Conservation (phyloP, 37 sponge, comb jelly and placozoan genomes). For the Halichondria panicea region DNA sequence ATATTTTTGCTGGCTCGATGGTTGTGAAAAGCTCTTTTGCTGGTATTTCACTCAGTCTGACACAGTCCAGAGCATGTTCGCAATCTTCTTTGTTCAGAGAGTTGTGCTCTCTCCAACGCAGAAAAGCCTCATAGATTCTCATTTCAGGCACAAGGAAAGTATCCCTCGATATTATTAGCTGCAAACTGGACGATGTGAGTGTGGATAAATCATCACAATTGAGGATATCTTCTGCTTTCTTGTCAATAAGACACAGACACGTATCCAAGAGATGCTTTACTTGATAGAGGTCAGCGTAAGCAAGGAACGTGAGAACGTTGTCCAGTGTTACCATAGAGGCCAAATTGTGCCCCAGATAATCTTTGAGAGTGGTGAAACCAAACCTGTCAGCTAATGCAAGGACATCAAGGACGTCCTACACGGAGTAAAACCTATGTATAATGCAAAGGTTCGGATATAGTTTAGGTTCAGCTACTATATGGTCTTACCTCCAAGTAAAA, state of each 20-base stretch:
- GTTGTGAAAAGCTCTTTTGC: slow-evolving; percentile 4
- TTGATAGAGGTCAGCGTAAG: slow-evolving; percentile 20
- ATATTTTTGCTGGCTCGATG: slow-evolving; percentile 4
- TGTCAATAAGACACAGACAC: slow-evolving; percentile 43
- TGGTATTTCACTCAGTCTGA: slow-evolving; percentile 24
- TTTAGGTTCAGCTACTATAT: too few relatives aligned
- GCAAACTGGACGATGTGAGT: slow-evolving; percentile 16
- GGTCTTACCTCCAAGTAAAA: too few relatives aligned
- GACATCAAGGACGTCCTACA: slow-evolving; percentile 48
- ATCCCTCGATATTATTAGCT: slow-evolving; percentile 13
- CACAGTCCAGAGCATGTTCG: neutral
- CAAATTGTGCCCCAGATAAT: slow-evolving; percentile 45
- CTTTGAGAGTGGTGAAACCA: slow-evolving; percentile 25
- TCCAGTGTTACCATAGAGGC: slow-evolving; percentile 16
- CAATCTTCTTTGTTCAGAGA: neutral
- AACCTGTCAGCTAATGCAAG: slow-evolving; percentile 62
- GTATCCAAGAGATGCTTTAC: slow-evolving; percentile 6
- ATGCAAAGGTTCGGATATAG: too few relatives aligned
- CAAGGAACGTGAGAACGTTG: slow-evolving; percentile 25
- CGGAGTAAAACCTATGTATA: too few relatives aligned
- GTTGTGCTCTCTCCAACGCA: slow-evolving; percentile 24
- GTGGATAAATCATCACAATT: slow-evolving; percentile 1
- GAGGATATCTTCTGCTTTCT: slow-evolving; percentile 19
- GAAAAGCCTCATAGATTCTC: neutral
- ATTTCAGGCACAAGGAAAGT: slow-evolving; percentile 16